Evolutionary conservation across 2,797 vertebrate species (phyloP), one percentile per base, ranked within the genome.

Genomic region (Acropternis orthonyx): DNA sequence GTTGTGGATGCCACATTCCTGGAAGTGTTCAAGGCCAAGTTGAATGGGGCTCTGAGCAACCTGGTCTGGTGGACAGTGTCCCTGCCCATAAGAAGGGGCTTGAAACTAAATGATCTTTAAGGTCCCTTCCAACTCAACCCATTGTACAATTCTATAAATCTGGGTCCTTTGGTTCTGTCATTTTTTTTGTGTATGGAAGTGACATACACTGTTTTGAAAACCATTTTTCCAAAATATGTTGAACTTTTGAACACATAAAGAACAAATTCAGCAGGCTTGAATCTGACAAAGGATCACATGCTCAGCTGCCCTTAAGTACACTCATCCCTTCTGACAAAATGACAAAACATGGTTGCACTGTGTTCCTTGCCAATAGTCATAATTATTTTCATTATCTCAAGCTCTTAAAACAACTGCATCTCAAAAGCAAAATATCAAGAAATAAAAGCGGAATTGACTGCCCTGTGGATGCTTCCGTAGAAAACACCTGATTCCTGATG

Each of bases 191-290:
- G 0, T 17, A 36, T 22, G 2, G 3, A 41, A 27, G 9, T 22
- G 24, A 52, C 22, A 49, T 6, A 23, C 1, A 5, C 9, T 39
- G 30, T 24, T 83, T 85, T 58, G 72, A 83, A 91, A 86, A 80
- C 4, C 20, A 3, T 32, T 65, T 72, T 74, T 36, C 7, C 43
- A 77, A 58, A 74, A 48, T 16, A n/a, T 0, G 0, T 2, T 13
- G 48, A 69, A 21, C 18, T 21, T 32, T 21, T 62, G 26, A 86
- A 71, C 1, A 39, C 0, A 2, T 30, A 30, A 80, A 10, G 30
- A 19, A 73, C 6, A 75, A 79, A 46, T 26, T 79, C 36, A 66
- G 13, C 2, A 62, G 28, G 27, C n/a, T 46, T 39, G 20, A 59
- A 37, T 39, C 28, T 71, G 48, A n/a, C 22, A 80, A 59, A 30